Conservation (phyloP, 2,888 invertebrate species). For the Panorpa germanica region DNA sequence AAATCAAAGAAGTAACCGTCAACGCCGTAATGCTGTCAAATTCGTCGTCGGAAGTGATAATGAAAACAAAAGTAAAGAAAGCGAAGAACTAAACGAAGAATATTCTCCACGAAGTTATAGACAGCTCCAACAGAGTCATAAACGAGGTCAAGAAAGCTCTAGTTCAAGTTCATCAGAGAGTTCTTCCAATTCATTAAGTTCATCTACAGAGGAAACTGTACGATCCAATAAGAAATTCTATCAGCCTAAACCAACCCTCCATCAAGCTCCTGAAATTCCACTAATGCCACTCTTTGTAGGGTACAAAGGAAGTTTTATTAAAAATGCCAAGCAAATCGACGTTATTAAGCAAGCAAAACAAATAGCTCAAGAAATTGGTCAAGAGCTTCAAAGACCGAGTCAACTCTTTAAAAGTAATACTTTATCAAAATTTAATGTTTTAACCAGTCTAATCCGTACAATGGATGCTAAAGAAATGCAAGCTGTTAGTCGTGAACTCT, state of each 20-base stretch:
- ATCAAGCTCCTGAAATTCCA: constrained; percentile 25
- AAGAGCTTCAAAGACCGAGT: constrained; percentile 35
- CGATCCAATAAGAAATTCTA: too few relatives aligned
- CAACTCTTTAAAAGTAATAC: constrained; percentile 34
- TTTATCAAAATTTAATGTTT: constrained; percentile 40
- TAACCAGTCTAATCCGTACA: constrained; percentile 34
- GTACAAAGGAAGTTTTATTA: constrained; percentile 26
- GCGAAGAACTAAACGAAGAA: constrained; percentile 9
- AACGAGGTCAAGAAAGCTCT: too few relatives aligned
- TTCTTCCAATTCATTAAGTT: constrained; percentile 6
- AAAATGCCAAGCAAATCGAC: constrained; percentile 16
- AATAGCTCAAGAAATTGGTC: constrained; percentile 33
- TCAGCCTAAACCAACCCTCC: constrained; percentile 20
- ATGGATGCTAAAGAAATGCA: constrained; percentile 41
- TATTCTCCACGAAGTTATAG: constrained; percentile 4
- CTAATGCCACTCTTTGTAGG: constrained; percentile 28
- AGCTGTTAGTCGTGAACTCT: constrained; percentile 31
- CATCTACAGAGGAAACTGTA: too few relatives aligned
- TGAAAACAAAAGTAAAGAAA: background rate
- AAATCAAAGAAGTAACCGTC: constrained; percentile 12
- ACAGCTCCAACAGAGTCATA: too few relatives aligned
- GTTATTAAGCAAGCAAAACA: constrained; percentile 18
- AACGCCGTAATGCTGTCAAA: constrained; percentile 10
- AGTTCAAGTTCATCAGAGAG: constrained; percentile 7
- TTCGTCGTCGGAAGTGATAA: constrained; percentile 1